Base-by-base conservation (phyloP, 1,140 invertebrate genomes). In the Brachionus manjavacas region DNA sequence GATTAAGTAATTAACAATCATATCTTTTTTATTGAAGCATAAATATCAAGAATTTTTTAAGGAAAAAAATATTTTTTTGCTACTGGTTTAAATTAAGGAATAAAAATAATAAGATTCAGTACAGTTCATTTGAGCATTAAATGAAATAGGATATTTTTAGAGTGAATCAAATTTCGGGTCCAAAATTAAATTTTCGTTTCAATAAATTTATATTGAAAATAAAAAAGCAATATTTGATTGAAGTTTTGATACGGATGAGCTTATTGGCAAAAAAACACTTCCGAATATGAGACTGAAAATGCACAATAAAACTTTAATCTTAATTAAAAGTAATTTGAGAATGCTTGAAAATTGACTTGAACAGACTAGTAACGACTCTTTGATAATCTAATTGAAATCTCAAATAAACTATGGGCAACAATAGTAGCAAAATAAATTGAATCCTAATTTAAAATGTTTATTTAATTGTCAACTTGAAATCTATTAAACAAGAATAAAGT, bases 401-500 rank as follows among this genome's bases (percentile, higher is more conserved):
- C 31, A 68, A 68, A 68, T 39, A 68, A 68, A 68, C 66, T 68
- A 14, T 31, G 31, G 66, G 25, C 66, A 68, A 68, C 25, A 68
- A 68, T 68, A 60, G 52, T 60, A 60, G 20, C 52, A 60, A 20
- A 60, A 60, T 60, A 60, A 60, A 31, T 72, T 72, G 68, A 72
- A 72, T 72, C 68, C 16, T 68, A 68, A 68, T 31, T 68, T 68
- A 39, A 68, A 68, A 68, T 72, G 11, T 72, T 72, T 72, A 72
- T 35, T 72, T 72, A 72, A 72, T 72, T 72, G 68, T 72, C 68
- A 72, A 72, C 68, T 72, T 72, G 68, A 72, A 72, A 35, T 70
- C n/a, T 70, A 35, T 70, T 31, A 31, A 66, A 25, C 11, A 23
- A 66, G 25, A 66, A 20, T 16, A 31, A 39, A 68, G 6, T 60